These are phyloP conservation scores for Leptopterna dolabrata DNA, from an alignment of 2,888 invertebrate genomes.

Conservation along the genomic window DNA sequence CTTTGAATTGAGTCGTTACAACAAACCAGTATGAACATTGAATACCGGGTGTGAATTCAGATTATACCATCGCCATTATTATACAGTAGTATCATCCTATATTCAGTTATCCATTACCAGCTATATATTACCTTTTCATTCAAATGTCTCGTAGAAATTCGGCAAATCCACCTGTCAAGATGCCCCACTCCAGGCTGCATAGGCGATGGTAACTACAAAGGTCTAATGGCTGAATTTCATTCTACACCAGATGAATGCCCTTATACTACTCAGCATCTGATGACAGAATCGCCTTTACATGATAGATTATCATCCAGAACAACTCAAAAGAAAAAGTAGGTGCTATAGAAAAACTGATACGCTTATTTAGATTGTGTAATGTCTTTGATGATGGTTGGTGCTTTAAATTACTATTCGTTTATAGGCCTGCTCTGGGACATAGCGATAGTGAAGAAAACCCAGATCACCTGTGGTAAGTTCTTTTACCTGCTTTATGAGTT, in stretches of 20 bases:
- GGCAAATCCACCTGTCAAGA: constrained; percentile 63
- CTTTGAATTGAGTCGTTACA: not conserved
- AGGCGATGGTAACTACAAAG: constrained; percentile 88
- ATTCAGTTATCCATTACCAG: not conserved
- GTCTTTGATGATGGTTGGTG: no score
- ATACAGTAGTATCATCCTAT: not conserved
- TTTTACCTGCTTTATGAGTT: not conserved
- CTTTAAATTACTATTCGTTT: not conserved
- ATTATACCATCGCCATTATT: no score
- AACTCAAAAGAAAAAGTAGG: not conserved
- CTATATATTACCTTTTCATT: not conserved
- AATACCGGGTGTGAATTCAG: no score
- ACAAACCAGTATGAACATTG: no score
- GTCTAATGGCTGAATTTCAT: constrained; percentile 81
- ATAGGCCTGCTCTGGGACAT: not conserved
- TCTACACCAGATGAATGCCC: constrained; percentile 80
- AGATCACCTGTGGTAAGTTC: not conserved
- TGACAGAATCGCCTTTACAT: constrained; percentile 68
- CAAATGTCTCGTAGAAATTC: not conserved
- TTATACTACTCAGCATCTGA: constrained; percentile 74
- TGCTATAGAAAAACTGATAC: no score
- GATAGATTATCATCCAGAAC: constrained; percentile 67
- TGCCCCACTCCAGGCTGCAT: constrained; percentile 90
- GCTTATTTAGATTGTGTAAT: not conserved
- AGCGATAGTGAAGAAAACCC: constrained; percentile 8